Evolutionary conservation across 2,797 vertebrate species (phyloP), one percentile per base, ranked within the genome.

Genomic region (Setipinna tenuifilis): DNA sequence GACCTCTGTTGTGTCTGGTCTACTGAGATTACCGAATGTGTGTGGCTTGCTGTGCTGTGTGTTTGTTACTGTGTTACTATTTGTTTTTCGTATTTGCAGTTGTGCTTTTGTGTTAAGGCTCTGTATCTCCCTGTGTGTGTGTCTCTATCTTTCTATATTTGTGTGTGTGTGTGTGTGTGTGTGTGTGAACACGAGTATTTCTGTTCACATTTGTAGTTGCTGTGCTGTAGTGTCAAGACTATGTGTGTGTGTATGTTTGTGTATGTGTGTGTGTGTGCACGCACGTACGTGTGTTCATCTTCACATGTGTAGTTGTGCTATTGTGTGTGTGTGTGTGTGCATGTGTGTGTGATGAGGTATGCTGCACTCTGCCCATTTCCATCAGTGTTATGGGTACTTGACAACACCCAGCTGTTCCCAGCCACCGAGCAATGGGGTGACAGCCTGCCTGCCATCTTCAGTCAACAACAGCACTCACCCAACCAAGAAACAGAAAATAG

Each of bases 341-440:
- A 54, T 48, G 16, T 6, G 12, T 23, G 61, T 23, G 75, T 82
- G 65, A 16, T 83, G 58, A 3, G 28, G 28, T 41, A 21, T n/a
- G 9, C 16, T 88, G 92, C 93, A 92, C 92, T 94, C 93, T 91
- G 89, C 86, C 91, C 85, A 85, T 94, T 93, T 91, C 93, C 93
- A 93, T 95, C 94, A 94, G 90, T 25, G 86, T 91, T 92, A 92
- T 90, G 87, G 90, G 88, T 87, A 88, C 90, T 89, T 93, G 94
- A 94, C 94, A 93, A 92, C 92, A 93, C 91, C 91, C 93, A 94
- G 94, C 92, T 94, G 93, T 93, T 92, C 90, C 91, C 85, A 89
- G 87, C 88, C 89, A 90, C 91, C 81, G 75, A 88, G 23, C 50
- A 59, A 54, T 17, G 85, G 89, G 87, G 88, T 83, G 57, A 86